A percentile compares a stretch with the other conserved stretches of the same genome.
phyloP scores from a whole-genome alignment of 1,140 invertebrate species.

The Tetranychus urticae region DNA sequence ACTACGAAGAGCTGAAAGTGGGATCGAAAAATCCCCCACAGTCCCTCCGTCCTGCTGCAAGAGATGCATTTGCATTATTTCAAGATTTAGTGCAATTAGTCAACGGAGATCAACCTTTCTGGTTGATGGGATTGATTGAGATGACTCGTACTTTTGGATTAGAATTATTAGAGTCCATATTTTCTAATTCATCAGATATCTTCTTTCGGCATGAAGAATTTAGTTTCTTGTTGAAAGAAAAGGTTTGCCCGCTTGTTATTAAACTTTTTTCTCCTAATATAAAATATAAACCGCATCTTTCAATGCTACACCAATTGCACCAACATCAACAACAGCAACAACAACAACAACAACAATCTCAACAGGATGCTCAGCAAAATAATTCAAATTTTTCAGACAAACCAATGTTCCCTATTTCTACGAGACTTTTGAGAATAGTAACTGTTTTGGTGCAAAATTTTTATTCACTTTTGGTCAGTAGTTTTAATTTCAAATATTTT shows the following conservation, averaged over 20 bases:
- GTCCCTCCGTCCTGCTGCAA: conserved; percentile 60
- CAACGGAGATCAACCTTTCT: conserved; percentile 81
- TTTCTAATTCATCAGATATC: conserved; percentile 67
- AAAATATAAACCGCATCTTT: conserved; percentile 35
- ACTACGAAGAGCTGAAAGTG: conserved; percentile 6
- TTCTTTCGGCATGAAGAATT: conserved; percentile 90
- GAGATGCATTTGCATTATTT: conserved; percentile 83
- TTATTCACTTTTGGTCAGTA: conserved; percentile 58
- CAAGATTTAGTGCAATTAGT: conserved; percentile 91
- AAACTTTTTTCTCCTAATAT: conserved; percentile 92
- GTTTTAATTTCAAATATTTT: conserved; percentile 4
- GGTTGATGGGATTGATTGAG: conserved; percentile 82
- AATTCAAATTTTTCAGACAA: conserved; percentile 33
- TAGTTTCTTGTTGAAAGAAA: conserved; percentile 75
- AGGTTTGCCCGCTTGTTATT: conserved; percentile 88
- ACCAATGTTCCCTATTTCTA: conserved; percentile 88
- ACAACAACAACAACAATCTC: conserved; percentile 5
- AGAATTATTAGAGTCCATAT: conserved; percentile 74
- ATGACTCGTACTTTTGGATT: conserved; percentile 91
- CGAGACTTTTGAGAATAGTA: conserved; percentile 73
- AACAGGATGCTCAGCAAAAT: neutral
- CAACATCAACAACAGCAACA: conserved; percentile 2
- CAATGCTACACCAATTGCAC: neutral
- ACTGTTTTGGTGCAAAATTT: conserved; percentile 80
- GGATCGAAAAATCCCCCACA: conserved; percentile 30